A percentile compares a stretch with the other conserved stretches of the same genome.
Evolutionary conservation across 2,113 vertebrate species (phyloP).

Genomic region (Eleginops maclovinus): DNA sequence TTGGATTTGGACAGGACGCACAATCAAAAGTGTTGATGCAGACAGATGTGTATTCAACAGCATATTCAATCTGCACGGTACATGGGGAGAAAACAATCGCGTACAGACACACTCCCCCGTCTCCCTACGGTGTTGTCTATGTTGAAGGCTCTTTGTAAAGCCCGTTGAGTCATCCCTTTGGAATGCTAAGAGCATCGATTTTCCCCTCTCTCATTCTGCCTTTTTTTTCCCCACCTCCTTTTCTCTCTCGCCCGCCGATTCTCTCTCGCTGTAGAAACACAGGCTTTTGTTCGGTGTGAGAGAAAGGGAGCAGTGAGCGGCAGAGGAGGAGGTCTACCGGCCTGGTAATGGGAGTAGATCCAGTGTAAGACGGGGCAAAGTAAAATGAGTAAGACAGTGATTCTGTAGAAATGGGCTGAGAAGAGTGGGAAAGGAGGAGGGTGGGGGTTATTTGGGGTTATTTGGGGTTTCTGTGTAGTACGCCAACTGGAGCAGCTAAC

Average conservation of each 20-base stretch:
- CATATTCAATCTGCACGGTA: constrained; percentile 27
- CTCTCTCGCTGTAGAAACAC: constrained; percentile 46
- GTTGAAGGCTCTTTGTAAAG: constrained; percentile 59
- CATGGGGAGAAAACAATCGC: constrained; percentile 37
- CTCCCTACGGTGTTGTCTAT: constrained; percentile 47
- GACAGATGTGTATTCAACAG: constrained; percentile 15
- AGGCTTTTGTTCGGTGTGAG: constrained; percentile 59
- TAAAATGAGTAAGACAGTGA: constrained; percentile 26
- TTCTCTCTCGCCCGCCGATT: constrained; percentile 55
- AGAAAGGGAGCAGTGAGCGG: constrained; percentile 32
- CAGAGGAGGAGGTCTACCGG: constrained; percentile 34
- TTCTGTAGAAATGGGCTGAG: constrained; percentile 38
- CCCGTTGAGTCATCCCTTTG: constrained; percentile 76
- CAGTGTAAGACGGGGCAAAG: constrained; percentile 44
- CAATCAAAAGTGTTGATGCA: not conserved
- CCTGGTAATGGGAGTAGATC: constrained; percentile 48
- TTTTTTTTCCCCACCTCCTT: constrained; percentile 26
- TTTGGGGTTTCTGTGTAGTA: constrained; percentile 37
- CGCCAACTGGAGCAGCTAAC: constrained; percentile 46
- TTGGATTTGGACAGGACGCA: not conserved
- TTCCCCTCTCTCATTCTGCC: constrained; percentile 53
- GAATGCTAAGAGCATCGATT: constrained; percentile 78
- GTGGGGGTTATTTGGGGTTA: constrained; percentile 38
- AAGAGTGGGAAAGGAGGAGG: constrained; percentile 26
- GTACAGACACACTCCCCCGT: constrained; percentile 31